These are phyloP conservation scores for Portunus trituberculatus DNA, from an alignment of 1,140 invertebrate species.

Conservation along the genomic window DNA sequence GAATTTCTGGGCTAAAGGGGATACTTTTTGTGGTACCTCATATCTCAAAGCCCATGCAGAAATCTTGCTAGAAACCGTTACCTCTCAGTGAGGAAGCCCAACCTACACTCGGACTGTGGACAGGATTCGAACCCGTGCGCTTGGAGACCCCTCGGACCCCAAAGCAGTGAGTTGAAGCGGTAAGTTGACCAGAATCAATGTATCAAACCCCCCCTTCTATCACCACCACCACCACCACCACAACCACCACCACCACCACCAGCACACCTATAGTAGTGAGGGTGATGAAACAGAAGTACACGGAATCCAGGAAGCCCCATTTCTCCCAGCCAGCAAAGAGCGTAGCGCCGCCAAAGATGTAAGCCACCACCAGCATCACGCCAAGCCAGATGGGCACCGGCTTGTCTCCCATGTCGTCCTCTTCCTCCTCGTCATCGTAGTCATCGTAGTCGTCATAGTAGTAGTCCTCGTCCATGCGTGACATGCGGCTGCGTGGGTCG, in stretches of 20 bases:
- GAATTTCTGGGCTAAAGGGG: no score
- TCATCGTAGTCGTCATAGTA: conserved; percentile 73
- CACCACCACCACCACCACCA: not conserved
- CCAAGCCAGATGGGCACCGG: conserved; percentile 96
- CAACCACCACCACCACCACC: not conserved
- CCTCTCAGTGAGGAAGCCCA: no score
- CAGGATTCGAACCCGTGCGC: no score
- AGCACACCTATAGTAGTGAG: conserved; percentile 69
- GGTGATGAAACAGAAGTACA: conserved; percentile 97
- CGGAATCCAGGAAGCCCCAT: conserved; percentile 94
- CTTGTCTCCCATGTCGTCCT: conserved; percentile 81
- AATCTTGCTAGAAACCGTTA: no score
- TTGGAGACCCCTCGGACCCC: no score
- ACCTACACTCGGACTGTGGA: no score
- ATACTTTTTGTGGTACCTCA: no score
- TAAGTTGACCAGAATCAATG: no score
- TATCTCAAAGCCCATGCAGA: no score
- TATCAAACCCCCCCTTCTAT: not conserved
- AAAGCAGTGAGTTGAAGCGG: no score
- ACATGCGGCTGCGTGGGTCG: conserved; percentile 48
- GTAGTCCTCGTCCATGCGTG: conserved; percentile 67
- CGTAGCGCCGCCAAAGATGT: conserved; percentile 92
- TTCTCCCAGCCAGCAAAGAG: conserved; percentile 87
- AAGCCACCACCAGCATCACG: conserved; percentile 92
- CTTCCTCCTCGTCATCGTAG: conserved; percentile 77